Evolutionary conservation across 2,113 vertebrate genomes (phyloP), one percentile per base, ranked within the genome.

Genomic region (Chrysemys picta): DNA sequence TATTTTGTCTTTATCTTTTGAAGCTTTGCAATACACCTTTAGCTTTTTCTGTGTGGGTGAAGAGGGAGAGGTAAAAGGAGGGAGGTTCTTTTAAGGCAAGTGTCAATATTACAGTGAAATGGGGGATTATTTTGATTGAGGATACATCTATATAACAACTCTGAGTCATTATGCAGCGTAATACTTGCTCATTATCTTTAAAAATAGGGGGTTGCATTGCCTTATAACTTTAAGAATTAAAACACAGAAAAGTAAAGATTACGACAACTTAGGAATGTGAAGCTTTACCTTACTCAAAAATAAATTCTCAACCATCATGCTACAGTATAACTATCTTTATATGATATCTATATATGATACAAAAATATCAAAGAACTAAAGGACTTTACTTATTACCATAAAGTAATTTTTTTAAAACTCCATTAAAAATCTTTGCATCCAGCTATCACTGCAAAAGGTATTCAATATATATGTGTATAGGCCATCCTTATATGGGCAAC

Each of bases 211-310:
- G 47, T 9, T 88, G 50, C 52, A 16, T 49, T 89, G 10, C 57
- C 79, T 97, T 83, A 93, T 29, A 56, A 93, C 14, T 78, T 96
- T 76, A 75, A 88, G 89, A 49, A 27, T 72, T 57, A 89, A 96
- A 94, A 80, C 38, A 56, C 3, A 76, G 50, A 91, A 85, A 82
- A 79, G 45, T 65, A 78, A 82, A 59, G 69, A 16, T 85, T 94
- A 91, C 78, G 83, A 78, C 45, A 91, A 24, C 85, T 92, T 8
- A 81, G 59, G 89, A 84, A 75, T 84, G 57, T 50, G n/a, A 91
- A 87, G 35, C 49, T 38, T 52, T 93, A 88, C 87, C 50, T 94
- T 54, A 72, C 72, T 96, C 76, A 62, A 84, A 96, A 95, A 85
- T 84, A 80, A 85, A 96, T 79, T 57, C 57, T 24, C 69, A 47